These are phyloP conservation scores for Osmerus eperlanus DNA, from an alignment of 2,113 vertebrate genomes.

Conservation along the genomic window DNA sequence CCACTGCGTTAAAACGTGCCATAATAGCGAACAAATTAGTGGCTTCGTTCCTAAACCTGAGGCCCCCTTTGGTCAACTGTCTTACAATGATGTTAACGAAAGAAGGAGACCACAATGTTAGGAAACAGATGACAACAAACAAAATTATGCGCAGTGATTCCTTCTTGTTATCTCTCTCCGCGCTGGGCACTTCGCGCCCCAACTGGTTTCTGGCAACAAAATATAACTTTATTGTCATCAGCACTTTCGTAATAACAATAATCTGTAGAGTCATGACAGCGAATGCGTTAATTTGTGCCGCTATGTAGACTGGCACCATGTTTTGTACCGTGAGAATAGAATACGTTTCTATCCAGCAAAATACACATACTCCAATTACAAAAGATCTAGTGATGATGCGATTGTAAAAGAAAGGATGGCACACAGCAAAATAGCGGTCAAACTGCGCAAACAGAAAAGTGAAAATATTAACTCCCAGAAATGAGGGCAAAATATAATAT, in stretches of 20 bases:
- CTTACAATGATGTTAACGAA: constrained; percentile 72
- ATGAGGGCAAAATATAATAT: constrained; percentile 69
- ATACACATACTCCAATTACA: constrained; percentile 58
- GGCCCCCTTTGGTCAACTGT: constrained; percentile 57
- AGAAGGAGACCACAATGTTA: constrained; percentile 71
- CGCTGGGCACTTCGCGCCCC: constrained; percentile 59
- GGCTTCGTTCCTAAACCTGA: constrained; percentile 70
- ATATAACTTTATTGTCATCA: constrained; percentile 73
- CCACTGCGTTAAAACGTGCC: constrained; percentile 70
- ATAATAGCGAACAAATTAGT: constrained; percentile 71
- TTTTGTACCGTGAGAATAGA: constrained; percentile 64
- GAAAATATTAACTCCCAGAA: constrained; percentile 72
- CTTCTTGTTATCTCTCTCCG: constrained; percentile 65
- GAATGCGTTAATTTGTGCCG: constrained; percentile 69
- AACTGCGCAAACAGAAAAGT: constrained; percentile 77
- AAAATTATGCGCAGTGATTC: constrained; percentile 74
- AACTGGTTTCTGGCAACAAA: constrained; percentile 69
- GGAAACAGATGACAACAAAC: constrained; percentile 71
- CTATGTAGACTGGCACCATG: constrained; percentile 62
- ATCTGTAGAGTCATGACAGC: constrained; percentile 67
- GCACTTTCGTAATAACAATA: constrained; percentile 66
- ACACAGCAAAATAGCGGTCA: constrained; percentile 72
- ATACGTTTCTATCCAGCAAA: constrained; percentile 73
- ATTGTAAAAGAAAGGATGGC: constrained; percentile 71
- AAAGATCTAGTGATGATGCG: constrained; percentile 54